A percentile compares a stretch with the other conserved stretches of the same genome.
These are phyloP conservation scores for Malurus melanocephalus DNA, from an alignment of 2,113 vertebrate genomes.

Conservation along the genomic window DNA sequence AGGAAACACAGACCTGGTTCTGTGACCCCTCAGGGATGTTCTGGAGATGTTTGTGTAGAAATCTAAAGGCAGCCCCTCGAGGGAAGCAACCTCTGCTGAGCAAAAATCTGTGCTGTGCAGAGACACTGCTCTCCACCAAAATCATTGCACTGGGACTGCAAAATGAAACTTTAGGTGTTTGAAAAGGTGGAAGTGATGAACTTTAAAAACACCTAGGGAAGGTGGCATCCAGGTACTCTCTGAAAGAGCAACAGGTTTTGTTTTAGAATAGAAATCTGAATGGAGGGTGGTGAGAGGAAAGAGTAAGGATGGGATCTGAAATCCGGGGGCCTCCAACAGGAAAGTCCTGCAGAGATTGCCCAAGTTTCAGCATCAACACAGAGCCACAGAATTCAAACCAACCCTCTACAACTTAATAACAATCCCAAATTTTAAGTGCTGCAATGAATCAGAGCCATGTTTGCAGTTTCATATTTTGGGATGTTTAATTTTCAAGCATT, in stretches of 20 bases:
- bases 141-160: background rate
- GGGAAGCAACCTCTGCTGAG: background rate
- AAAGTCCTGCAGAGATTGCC: background rate
- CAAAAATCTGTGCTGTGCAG: background rate
- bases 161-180: background rate
- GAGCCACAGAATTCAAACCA: background rate
- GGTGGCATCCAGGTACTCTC: background rate
- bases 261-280: background rate
- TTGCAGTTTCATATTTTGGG: conserved; percentile 45
- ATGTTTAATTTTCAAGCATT: conserved; percentile 57
- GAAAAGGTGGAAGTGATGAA: background rate
- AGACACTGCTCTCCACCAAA: background rate
- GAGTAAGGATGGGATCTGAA: background rate
- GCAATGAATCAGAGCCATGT: conserved; percentile 20
- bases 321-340: background rate
- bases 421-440: background rate
- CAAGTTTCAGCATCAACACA: background rate
- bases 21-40: background rate
- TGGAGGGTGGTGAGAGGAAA: background rate
- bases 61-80: background rate
- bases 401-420: background rate
- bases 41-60: background rate
- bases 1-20: background rate
- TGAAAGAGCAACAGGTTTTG: background rate
- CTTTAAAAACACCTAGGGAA: background rate